Evolutionary conservation across 2,113 vertebrate species (phyloP).

Genomic region (Dasyurus viverrinus): DNA sequence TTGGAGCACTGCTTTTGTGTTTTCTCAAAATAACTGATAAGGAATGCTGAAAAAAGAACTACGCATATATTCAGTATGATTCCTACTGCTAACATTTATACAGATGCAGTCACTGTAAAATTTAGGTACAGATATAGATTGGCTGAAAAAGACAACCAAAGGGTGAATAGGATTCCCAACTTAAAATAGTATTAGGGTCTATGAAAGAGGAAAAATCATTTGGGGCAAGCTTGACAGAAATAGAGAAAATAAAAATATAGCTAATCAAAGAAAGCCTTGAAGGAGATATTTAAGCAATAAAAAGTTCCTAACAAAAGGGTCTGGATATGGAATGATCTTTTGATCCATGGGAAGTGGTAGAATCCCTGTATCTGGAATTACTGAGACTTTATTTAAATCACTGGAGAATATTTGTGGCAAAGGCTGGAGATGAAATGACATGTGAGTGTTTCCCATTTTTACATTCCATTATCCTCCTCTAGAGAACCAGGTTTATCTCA

Average conservation of each 20-base stretch:
- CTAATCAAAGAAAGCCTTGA: background rate
- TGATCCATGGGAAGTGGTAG: background rate
- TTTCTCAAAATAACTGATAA: constrained; percentile 38
- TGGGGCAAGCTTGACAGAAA: background rate
- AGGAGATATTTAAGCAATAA: background rate
- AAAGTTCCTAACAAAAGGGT: background rate
- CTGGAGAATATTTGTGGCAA: background rate
- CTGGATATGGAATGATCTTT: background rate
- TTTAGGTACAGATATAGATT: background rate
- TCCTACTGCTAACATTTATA: constrained; percentile 22
- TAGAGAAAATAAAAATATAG: constrained; percentile 10
- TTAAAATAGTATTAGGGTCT: background rate
- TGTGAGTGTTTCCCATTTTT: background rate
- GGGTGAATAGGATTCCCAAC: background rate
- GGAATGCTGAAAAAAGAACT: constrained; percentile 15
- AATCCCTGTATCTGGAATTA: background rate
- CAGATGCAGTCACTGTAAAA: background rate
- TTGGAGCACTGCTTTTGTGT: constrained; percentile 32
- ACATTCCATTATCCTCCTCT: background rate
- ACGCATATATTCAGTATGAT: background rate
- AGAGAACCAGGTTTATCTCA: background rate
- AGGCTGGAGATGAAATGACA: background rate
- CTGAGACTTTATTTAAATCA: background rate
- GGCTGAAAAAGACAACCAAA: background rate
- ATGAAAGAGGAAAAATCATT: background rate